A percentile compares a stretch with the other conserved stretches of the same genome.
phyloP scores from a whole-genome alignment of 2,888 invertebrate species.

The Abrostola tripartita region DNA sequence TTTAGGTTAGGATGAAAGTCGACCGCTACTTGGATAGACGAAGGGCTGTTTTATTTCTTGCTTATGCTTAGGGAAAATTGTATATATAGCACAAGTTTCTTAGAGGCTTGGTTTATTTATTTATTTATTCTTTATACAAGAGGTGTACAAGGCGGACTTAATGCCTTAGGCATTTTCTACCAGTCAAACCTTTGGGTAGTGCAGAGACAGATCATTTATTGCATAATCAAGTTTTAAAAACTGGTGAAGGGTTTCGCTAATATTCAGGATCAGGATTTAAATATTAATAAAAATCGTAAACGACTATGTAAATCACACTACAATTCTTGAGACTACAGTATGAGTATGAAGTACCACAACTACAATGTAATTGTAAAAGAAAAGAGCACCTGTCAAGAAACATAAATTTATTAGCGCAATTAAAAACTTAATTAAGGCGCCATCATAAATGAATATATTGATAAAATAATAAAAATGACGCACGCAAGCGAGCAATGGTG shows the following conservation, averaged over 20 bases:
- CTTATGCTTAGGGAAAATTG: conserved; percentile 9
- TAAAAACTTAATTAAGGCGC: conserved; percentile 34
- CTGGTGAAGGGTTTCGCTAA: too few species aligned
- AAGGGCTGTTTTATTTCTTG: conserved; percentile 25
- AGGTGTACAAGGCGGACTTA: too few species aligned
- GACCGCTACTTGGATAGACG: conserved; percentile 18
- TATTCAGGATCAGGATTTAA: too few species aligned
- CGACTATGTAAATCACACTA: conserved; percentile 11
- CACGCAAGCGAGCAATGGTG: conserved; percentile 12
- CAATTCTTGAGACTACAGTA: conserved; percentile 1
- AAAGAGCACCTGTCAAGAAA: conserved; percentile 12
- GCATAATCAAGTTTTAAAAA: too few species aligned
- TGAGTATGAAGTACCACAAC: conserved; percentile 4
- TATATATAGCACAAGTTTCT: not conserved
- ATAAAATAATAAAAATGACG: conserved; percentile 33
- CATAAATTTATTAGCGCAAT: conserved; percentile 37
- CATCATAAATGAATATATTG: conserved; percentile 27
- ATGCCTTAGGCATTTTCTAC: too few species aligned
- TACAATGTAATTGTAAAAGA: conserved; percentile 10
- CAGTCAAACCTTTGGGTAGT: too few species aligned
- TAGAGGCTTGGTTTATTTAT: not conserved
- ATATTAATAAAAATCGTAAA: conserved; percentile 15
- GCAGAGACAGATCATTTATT: not conserved
- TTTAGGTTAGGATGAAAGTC: conserved; percentile 37
- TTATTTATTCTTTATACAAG: too few species aligned